These are phyloP conservation scores for Melitaea cinxia DNA, from an alignment of 1,140 invertebrate species.

Conservation along the genomic window DNA sequence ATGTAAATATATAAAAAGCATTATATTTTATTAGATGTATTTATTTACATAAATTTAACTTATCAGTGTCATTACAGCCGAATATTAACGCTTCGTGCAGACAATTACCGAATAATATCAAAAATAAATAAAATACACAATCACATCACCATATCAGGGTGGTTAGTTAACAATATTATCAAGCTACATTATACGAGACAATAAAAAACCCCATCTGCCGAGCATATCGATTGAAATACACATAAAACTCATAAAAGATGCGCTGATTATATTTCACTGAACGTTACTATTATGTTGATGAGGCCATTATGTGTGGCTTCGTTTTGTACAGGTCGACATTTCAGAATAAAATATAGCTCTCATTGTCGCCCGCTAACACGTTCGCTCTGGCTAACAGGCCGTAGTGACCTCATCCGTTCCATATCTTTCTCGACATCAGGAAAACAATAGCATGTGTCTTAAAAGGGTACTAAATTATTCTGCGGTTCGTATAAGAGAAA, in stretches of 20 bases:
- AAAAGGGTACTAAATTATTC: conserved; percentile 25
- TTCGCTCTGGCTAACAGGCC: conserved; percentile 62
- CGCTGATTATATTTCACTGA: conserved; percentile 34
- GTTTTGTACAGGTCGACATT: conserved; percentile 45
- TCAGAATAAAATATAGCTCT: conserved; percentile 59
- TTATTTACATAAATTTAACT: neutral
- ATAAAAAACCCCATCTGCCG: conserved; percentile 1
- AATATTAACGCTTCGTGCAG: neutral
- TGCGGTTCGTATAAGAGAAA: conserved; percentile 17
- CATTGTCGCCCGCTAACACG: conserved; percentile 66
- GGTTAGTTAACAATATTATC: conserved; percentile 19
- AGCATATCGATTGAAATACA: conserved; percentile 30
- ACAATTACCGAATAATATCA: conserved; percentile 14
- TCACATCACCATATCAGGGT: conserved; percentile 7
- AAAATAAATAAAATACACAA: conserved; percentile 15
- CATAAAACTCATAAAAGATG: conserved; percentile 34
- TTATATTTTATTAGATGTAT: neutral
- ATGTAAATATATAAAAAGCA: too few species aligned
- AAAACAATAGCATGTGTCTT: conserved; percentile 29
- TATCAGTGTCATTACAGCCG: neutral
- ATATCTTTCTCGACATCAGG: conserved; percentile 37
- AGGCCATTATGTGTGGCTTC: conserved; percentile 36
- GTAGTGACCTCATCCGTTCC: conserved; percentile 57
- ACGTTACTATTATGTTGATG: conserved; percentile 35
- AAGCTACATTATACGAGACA: conserved; percentile 5